A percentile compares a stretch with the other conserved stretches of the same genome.
phyloP scores from a whole-genome alignment of 1,140 invertebrate genomes.

The Orchesella cincta region DNA sequence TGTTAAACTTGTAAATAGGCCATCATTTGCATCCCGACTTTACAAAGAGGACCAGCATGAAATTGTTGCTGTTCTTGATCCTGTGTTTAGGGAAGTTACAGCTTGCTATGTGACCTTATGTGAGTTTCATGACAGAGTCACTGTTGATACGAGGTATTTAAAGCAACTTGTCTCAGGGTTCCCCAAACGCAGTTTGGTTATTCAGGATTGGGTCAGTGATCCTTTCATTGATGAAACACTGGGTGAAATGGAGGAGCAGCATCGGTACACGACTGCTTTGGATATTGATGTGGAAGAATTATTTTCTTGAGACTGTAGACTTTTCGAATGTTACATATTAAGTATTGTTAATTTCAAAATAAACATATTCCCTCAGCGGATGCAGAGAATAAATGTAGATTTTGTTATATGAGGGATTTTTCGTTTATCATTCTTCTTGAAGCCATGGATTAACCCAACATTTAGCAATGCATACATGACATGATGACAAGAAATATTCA shows the following conservation, averaged over 20 bases:
- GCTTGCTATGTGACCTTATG: background rate
- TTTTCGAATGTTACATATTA: too few species aligned
- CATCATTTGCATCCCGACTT: background rate
- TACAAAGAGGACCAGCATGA: background rate
- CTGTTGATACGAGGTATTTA: background rate
- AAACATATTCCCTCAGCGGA: too few species aligned
- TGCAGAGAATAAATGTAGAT: too few species aligned
- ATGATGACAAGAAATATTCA: too few species aligned
- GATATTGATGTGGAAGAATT: conserved; percentile 1
- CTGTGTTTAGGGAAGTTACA: background rate
- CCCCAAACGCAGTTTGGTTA: background rate
- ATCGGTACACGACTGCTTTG: background rate
- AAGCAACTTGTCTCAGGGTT: conserved; percentile 1
- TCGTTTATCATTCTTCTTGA: too few species aligned
- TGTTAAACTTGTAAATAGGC: background rate
- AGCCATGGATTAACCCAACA: too few species aligned
- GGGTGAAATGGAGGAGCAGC: background rate
- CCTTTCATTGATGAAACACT: background rate
- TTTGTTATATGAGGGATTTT: too few species aligned
- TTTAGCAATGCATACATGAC: too few species aligned
- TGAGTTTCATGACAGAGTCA: background rate
- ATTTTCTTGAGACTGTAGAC: background rate
- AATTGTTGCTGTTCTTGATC: background rate
- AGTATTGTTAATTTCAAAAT: too few species aligned
- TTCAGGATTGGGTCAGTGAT: background rate